Conservation (phyloP, 1,140 invertebrate genomes). For the Diorhabda elongata region DNA sequence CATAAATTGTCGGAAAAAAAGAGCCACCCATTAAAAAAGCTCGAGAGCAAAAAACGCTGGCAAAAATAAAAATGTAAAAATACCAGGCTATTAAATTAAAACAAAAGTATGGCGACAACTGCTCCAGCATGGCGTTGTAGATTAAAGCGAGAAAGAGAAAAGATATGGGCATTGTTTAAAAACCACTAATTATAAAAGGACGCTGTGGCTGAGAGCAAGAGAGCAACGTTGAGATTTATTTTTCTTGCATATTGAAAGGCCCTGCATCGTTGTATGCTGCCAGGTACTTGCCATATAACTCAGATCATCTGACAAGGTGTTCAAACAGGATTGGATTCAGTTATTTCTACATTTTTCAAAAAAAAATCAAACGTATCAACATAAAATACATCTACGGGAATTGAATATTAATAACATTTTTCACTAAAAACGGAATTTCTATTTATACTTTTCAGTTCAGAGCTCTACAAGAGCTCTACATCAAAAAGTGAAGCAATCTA, state of each 20-base stretch:
- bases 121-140: conserved; percentile 23
- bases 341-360: neutral
- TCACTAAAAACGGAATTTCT: neutral
- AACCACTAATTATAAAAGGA: conserved; percentile 44
- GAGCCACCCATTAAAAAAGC: conserved; percentile 12
- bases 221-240: conserved; percentile 41
- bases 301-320: conserved; percentile 39
- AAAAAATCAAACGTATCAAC: neutral
- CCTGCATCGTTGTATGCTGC: conserved; percentile 35
- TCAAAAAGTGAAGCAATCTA: too few species aligned
- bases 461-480: neutral
- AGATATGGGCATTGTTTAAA: conserved; percentile 43
- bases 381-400: too few species aligned
- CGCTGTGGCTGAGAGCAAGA: conserved; percentile 25
- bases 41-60: conserved; percentile 5
- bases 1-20: conserved; percentile 12
- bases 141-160: conserved; percentile 29
- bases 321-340: conserved; percentile 15
- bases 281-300: conserved; percentile 42
- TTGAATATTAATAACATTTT: too few species aligned
- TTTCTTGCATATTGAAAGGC: conserved; percentile 46
- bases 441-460: neutral
- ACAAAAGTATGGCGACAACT: conserved; percentile 36
- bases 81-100: conserved; percentile 36
- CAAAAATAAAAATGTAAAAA: conserved; percentile 28